These are phyloP conservation scores for Neomonachus schauinslandi DNA, from an alignment of 2,113 vertebrate genomes.

Conservation along the genomic window DNA sequence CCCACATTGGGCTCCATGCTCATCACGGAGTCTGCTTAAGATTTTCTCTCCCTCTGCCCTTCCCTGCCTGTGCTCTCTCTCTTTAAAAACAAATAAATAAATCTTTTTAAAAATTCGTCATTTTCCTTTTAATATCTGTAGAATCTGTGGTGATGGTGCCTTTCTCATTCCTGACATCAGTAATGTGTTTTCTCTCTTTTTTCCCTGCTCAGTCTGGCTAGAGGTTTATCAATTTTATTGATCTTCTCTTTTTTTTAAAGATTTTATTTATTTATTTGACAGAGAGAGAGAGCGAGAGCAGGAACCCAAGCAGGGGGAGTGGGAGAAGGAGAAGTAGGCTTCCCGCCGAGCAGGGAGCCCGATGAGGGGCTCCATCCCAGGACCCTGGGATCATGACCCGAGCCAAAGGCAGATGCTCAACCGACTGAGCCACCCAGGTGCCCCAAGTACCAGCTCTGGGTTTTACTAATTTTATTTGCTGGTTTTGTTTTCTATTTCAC, in stretches of 20 bases:
- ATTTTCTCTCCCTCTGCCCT: background rate
- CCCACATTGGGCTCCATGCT: background rate
- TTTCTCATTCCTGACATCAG: background rate
- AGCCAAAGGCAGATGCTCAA: no score
- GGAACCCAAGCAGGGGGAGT: no score
- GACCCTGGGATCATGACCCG: no score
- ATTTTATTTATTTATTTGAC: no score
- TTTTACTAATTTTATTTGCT: background rate
- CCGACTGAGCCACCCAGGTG: no score
- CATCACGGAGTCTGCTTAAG: background rate
- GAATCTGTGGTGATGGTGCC: background rate
- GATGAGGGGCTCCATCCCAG: no score
- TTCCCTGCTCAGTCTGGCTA: background rate
- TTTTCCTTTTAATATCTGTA: background rate
- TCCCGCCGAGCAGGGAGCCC: no score
- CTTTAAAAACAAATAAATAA: background rate
- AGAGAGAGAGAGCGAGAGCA: no score
- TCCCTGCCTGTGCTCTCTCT: background rate
- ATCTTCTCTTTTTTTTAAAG: background rate
- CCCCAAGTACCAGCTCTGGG: background rate
- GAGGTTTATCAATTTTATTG: background rate
- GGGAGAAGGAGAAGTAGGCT: no score
- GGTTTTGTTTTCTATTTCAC: background rate
- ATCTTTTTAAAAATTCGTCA: background rate
- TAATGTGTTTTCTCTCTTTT: background rate